Evolutionary conservation across 2,888 invertebrate genomes (phyloP).

Genomic region (Drosophila robusta): DNA sequence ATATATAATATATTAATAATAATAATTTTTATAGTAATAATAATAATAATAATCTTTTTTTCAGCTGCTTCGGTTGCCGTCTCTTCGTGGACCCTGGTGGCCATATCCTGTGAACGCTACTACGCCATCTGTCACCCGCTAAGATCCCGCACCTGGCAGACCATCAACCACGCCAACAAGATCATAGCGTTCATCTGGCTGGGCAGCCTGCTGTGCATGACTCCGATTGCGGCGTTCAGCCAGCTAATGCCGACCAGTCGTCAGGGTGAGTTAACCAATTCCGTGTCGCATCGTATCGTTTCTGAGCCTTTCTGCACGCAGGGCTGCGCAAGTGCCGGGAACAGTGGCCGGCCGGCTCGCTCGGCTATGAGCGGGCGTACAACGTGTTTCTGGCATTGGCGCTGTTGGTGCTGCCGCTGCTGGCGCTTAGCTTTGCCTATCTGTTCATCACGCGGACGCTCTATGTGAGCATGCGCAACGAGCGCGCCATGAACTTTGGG

Average conservation of each 20-base stretch:
- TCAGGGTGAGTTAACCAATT: constrained; percentile 67
- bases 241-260: constrained; percentile 87
- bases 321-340: constrained; percentile 88
- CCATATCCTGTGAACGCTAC: constrained; percentile 91
- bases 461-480: constrained; percentile 84
- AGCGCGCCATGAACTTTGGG: constrained; percentile 78
- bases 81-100: constrained; percentile 91
- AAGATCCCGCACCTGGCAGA: constrained; percentile 91
- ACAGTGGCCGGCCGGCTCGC: constrained; percentile 86
- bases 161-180: constrained; percentile 90
- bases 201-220: constrained; percentile 88
- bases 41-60: constrained; percentile 2
- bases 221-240: constrained; percentile 88
- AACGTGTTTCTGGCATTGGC: constrained; percentile 88
- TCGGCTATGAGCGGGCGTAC: constrained; percentile 87
- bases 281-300: neutral
- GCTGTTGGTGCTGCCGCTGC: constrained; percentile 88
- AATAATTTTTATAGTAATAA: too few species aligned
- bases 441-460: constrained; percentile 86
- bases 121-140: constrained; percentile 92
- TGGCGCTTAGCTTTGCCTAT: constrained; percentile 88
- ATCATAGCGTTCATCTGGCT: constrained; percentile 89
- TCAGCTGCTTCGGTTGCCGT: constrained; percentile 91
- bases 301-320: constrained; percentile 54
- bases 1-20: too few species aligned